Evolutionary conservation across 2,797 vertebrate genomes (phyloP).

Genomic region (Triplophysa bombifrons): DNA sequence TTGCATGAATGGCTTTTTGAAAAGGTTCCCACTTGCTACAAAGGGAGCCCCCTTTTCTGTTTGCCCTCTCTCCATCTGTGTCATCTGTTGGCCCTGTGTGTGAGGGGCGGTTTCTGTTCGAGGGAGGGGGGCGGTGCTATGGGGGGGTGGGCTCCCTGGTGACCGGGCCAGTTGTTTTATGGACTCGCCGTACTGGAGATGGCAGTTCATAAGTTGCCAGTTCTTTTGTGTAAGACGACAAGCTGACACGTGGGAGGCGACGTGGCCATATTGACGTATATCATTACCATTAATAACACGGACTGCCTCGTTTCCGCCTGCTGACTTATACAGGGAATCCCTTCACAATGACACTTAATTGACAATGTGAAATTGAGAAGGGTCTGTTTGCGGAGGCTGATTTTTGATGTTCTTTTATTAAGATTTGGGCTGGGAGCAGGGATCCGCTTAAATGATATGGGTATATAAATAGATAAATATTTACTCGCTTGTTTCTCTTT

Average conservation of each 20-base stretch:
- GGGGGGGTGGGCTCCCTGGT: conserved; percentile 85
- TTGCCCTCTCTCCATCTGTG: conserved; percentile 95
- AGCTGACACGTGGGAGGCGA: conserved; percentile 94
- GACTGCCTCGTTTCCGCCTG: conserved; percentile 83
- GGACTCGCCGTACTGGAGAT: conserved; percentile 88
- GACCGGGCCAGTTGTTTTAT: conserved; percentile 94
- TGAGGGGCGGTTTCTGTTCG: conserved; percentile 75
- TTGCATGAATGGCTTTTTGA: conserved; percentile 91
- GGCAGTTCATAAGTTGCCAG: conserved; percentile 95
- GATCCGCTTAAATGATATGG: background rate
- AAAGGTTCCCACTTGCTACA: conserved; percentile 85
- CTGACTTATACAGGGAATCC: conserved; percentile 70
- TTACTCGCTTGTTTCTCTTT: no score
- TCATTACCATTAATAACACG: conserved; percentile 98
- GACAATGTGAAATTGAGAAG: conserved; percentile 34
- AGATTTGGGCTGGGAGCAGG: background rate
- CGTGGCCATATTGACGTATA: conserved; percentile 93
- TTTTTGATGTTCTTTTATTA: conserved; percentile 29
- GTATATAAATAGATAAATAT: no score
- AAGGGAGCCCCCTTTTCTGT: conserved; percentile 87
- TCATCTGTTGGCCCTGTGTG: conserved; percentile 93
- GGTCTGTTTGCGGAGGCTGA: background rate
- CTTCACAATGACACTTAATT: conserved; percentile 37
- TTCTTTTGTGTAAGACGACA: conserved; percentile 87
- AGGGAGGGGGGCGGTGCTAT: conserved; percentile 74